phyloP scores from a whole-genome alignment of 2,113 vertebrate species.

The Phyllostomus discolor region DNA sequence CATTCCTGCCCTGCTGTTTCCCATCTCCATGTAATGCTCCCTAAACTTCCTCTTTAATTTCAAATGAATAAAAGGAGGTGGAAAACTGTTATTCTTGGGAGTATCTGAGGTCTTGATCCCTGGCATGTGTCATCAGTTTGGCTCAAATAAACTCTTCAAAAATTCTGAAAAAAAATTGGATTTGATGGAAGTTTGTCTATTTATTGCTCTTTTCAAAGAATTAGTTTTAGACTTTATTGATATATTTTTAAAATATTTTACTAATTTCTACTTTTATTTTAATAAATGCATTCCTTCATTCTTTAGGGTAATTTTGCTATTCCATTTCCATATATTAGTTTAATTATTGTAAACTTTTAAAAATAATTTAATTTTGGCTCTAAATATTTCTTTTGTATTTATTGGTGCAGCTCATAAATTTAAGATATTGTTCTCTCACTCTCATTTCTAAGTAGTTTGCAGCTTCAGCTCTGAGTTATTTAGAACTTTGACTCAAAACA shows the following conservation, averaged over 20 bases:
- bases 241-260: neutral
- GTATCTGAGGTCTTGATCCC: neutral
- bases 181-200: neutral
- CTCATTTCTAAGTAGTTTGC: neutral
- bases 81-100: neutral
- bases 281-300: neutral
- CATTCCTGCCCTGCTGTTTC: neutral
- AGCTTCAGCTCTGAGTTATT: neutral
- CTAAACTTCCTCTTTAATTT: neutral
- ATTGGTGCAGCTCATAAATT: neutral
- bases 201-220: neutral
- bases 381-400: neutral
- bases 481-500: neutral
- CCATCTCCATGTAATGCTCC: neutral
- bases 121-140: neutral
- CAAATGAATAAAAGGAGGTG: neutral
- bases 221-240: neutral
- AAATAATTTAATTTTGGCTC: neutral
- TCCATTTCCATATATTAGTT: neutral
- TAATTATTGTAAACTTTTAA: neutral
- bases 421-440: neutral
- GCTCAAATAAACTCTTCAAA: neutral
- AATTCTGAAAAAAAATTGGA: neutral
- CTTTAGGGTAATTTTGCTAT: neutral
- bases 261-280: slow-evolving; percentile 18